Conservation (phyloP, 2,113 vertebrate genomes). For the Amazona vittata region DNA sequence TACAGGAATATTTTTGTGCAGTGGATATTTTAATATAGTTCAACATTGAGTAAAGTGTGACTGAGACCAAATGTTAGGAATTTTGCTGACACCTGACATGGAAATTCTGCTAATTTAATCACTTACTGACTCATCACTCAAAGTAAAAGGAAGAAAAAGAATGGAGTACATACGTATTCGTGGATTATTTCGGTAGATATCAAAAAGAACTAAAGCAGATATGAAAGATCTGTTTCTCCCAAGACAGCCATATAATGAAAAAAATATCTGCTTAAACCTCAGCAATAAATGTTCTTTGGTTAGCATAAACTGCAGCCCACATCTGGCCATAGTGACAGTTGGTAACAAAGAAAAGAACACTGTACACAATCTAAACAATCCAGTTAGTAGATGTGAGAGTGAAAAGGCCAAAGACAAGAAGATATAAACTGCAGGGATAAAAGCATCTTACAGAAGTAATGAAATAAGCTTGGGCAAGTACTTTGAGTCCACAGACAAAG, state of each 20-base stretch:
- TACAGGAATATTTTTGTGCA: background rate
- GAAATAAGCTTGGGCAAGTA: background rate
- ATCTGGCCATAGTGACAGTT: background rate
- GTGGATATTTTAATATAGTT: background rate
- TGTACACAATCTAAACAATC: background rate
- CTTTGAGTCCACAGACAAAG: background rate
- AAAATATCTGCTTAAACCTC: background rate
- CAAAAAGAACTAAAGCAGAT: constrained; percentile 1
- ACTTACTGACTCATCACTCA: background rate
- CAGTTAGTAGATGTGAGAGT: background rate
- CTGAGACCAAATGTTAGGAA: background rate
- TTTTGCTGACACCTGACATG: background rate
- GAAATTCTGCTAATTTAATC: background rate
- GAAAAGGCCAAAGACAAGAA: background rate
- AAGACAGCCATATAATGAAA: background rate
- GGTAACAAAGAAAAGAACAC: background rate
- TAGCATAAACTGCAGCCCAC: background rate
- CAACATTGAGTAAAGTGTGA: background rate
- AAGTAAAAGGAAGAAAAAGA: too few relatives aligned
- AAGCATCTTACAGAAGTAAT: background rate
- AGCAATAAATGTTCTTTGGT: background rate
- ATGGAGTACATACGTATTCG: too few relatives aligned
- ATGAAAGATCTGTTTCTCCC: background rate
- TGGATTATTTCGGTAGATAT: too few relatives aligned
- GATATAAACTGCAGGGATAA: background rate